Percentiles rank a stretch among this genome's conserved stretches.
Conservation (phyloP, 1,140 invertebrate species). For the Sitophilus oryzae region DNA sequence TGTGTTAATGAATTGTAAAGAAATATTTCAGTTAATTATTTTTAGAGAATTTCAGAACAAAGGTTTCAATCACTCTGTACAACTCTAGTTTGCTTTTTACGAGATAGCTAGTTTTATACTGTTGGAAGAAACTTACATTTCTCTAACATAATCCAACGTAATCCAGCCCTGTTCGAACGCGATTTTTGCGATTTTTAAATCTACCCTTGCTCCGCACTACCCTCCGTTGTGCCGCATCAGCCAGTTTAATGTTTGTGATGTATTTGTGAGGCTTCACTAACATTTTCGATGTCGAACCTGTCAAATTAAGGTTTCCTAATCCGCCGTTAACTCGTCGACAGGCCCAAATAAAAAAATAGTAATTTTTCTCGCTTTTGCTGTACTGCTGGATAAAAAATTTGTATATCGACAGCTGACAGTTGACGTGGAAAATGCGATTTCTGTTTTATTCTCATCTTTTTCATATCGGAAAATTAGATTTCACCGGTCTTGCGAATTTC, state of each 20-base stretch:
- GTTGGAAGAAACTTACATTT: no score
- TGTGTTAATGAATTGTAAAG: no score
- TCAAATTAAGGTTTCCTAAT: slow-evolving; percentile 8
- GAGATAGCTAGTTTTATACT: no score
- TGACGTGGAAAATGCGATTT: neutral
- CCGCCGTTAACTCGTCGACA: neutral
- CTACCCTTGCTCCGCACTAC: neutral
- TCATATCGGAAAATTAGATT: no score
- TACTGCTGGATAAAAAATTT: neutral
- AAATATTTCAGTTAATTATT: no score
- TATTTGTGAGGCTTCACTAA: slow-evolving; percentile 1
- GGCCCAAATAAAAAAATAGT: neutral
- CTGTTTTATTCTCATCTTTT: no score
- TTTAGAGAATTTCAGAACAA: no score
- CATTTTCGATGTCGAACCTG: slow-evolving; percentile 1
- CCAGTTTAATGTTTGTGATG: neutral
- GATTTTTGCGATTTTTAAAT: neutral
- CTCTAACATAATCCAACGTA: no score
- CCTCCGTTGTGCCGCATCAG: neutral
- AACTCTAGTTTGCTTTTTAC: no score
- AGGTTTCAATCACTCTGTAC: no score
- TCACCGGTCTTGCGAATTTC: no score
- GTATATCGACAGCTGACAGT: slow-evolving; percentile 2
- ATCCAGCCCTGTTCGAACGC: neutral
- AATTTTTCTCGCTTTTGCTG: neutral